Base-by-base conservation (phyloP, 2,797 vertebrate genomes). In the Alosa sapidissima region DNA sequence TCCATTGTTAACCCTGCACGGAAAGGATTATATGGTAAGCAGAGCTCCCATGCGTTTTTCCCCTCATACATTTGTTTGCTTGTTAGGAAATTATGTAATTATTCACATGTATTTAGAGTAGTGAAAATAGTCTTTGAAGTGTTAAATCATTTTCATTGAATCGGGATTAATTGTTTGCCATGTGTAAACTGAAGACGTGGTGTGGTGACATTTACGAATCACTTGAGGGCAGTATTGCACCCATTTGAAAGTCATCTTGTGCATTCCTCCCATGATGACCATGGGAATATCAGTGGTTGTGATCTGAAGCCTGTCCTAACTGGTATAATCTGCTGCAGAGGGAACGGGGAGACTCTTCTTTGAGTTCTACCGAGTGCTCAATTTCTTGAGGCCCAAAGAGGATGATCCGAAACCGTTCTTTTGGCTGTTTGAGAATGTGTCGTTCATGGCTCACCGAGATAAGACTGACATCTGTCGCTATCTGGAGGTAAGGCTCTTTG, bases 391-490 rank as follows among this genome's bases (percentile, higher is more conserved):
- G 48, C 97, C 97, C 85, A 96, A 95, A 87, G 96, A 95, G 0
- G 95, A 95, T 0, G 97, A 98, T 86, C 93, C 95, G 2, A 88
- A 96, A 1, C 97, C 97, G 0, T 99, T 99, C 93, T 99, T 99
- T 93, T 99, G 98, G 98, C 95, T 99, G 86, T 99, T 97, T 55
- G 98, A 99, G 92, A 99, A 98, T 0, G 96, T 99, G 0, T 96
- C 97, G 62, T 97, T 97, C 92, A 99, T 99, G 98, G 95, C 96
- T 83, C 93, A 91, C 0, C 95, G 94, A 0, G 97, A 98, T 94
- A 97, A 96, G 93, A 93, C 94, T 89, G 96, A 97, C 92, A 99
- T 99, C 86, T 98, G 95, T n/a, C 96, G 96, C 24, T 99, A 97
- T 90, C 91, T 99, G 16, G 97, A 99, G 97, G 98, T 99, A 65